A percentile compares a stretch with the other conserved stretches of the same genome.
Conservation (phyloP, 2,888 invertebrate species). For the Drosophila mimetica region DNA sequence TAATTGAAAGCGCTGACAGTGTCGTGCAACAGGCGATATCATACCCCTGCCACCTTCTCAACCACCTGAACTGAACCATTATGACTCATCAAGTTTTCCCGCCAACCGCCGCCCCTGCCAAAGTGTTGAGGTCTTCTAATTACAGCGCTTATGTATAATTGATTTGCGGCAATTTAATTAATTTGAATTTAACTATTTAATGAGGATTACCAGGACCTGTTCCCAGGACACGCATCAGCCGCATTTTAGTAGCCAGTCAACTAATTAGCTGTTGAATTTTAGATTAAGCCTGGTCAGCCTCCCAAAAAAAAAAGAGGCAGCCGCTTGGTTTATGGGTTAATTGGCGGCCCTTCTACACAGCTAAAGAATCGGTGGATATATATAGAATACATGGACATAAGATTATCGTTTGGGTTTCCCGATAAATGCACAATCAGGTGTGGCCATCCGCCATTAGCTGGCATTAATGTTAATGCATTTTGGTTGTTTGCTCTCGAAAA, state of each 20-base stretch:
- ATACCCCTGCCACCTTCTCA: constrained; percentile 5
- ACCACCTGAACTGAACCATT: constrained; percentile 25
- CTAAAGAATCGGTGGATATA: not conserved
- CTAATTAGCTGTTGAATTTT: constrained; percentile 81
- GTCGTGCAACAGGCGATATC: constrained; percentile 73
- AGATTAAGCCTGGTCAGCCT: constrained; percentile 63
- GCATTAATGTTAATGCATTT: constrained; percentile 73
- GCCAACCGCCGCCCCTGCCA: not conserved
- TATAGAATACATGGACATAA: not conserved
- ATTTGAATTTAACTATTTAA: constrained; percentile 81
- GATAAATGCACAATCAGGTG: constrained; percentile 17
- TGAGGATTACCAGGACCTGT: constrained; percentile 70
- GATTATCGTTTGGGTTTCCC: not conserved
- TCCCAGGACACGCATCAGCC: constrained; percentile 46
- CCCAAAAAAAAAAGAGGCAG: constrained; percentile 8
- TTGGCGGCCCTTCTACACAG: constrained; percentile 5
- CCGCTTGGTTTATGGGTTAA: constrained; percentile 20
- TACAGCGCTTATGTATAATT: constrained; percentile 80
- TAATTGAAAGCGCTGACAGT: constrained; percentile 68
- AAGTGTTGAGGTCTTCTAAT: constrained; percentile 74
- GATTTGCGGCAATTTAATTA: constrained; percentile 81
- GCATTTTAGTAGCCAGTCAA: constrained; percentile 69
- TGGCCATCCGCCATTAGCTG: constrained; percentile 1
- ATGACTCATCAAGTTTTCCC: constrained; percentile 44
- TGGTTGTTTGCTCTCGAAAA: constrained; percentile 61